These are phyloP conservation scores for Holotrichia oblita DNA, from an alignment of 1,140 invertebrate species.

Conservation along the genomic window DNA sequence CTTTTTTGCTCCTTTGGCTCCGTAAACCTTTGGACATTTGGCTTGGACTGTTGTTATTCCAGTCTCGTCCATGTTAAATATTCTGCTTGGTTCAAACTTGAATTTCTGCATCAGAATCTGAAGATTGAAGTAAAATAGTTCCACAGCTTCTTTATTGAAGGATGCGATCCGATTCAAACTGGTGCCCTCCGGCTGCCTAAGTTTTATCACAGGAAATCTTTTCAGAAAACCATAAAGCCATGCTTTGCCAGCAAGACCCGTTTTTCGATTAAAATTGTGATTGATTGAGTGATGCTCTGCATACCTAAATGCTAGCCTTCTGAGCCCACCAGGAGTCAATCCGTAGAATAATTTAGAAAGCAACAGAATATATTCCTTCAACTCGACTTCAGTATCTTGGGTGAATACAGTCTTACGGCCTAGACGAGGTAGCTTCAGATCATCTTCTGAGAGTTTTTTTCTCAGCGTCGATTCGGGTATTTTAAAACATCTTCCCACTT, in stretches of 20 bases:
- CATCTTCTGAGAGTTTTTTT: conserved; percentile 9
- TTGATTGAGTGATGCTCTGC: conserved; percentile 1
- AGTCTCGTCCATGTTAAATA: no score
- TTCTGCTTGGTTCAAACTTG: conserved; percentile 39
- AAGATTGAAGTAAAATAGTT: conserved; percentile 20
- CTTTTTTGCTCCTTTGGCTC: no score
- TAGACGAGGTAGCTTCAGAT: conserved; percentile 17
- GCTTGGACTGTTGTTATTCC: no score
- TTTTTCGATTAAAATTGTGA: conserved; percentile 12
- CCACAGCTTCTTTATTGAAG: conserved; percentile 10
- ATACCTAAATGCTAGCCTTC: conserved; percentile 32
- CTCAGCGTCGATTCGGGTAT: conserved; percentile 36
- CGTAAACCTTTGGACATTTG: no score
- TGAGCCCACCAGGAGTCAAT: neutral
- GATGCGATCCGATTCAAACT: conserved; percentile 28
- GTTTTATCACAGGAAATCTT: conserved; percentile 17
- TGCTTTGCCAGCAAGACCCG: neutral
- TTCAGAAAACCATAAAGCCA: conserved; percentile 31
- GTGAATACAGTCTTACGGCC: conserved; percentile 31
- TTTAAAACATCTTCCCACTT: conserved; percentile 26
- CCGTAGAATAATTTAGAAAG: conserved; percentile 33
- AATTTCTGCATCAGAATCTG: conserved; percentile 30
- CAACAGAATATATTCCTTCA: conserved; percentile 15
- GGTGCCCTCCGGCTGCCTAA: conserved; percentile 22
- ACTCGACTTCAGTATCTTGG: neutral